A percentile compares a stretch with the other conserved stretches of the same genome.
These are phyloP conservation scores for Sebastes kiyomatsui DNA, from an alignment of 2,797 vertebrate genomes.

Conservation along the genomic window DNA sequence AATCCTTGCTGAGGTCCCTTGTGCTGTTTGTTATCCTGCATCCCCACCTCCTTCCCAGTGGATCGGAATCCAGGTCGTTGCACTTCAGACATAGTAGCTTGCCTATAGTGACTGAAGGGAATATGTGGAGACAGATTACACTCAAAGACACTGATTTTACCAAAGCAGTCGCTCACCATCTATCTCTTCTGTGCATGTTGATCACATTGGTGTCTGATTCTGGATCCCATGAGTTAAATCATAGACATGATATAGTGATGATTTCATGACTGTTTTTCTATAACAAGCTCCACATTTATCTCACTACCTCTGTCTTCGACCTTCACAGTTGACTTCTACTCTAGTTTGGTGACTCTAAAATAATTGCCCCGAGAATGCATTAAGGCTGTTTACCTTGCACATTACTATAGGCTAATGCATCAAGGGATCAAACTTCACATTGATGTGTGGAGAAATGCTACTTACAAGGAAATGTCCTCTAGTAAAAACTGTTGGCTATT, in stretches of 20 bases:
- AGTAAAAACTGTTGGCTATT: neutral
- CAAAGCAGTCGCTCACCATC: slow-evolving; percentile 8
- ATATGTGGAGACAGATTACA: slow-evolving; percentile 37
- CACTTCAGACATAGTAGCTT: slow-evolving; percentile 50
- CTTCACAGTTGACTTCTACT: neutral
- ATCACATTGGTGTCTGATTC: slow-evolving; percentile 10
- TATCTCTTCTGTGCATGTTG: neutral
- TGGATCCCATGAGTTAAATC: neutral
- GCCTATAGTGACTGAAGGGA: slow-evolving; percentile 25
- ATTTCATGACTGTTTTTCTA: neutral
- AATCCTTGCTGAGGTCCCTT: slow-evolving; percentile 57
- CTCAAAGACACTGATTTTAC: slow-evolving; percentile 13
- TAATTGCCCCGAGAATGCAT: neutral
- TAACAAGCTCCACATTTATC: neutral
- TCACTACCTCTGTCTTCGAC: neutral
- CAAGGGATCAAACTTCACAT: neutral
- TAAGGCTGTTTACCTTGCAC: neutral
- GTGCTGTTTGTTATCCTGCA: slow-evolving; percentile 62
- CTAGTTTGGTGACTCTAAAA: neutral
- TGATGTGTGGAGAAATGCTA: neutral
- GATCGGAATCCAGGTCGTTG: slow-evolving; percentile 55
- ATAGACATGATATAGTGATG: neutral
- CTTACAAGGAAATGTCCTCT: neutral
- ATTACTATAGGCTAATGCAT: neutral
- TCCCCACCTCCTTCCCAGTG: slow-evolving; percentile 53